phyloP scores from a whole-genome alignment of 92 coral and sea anemone genomes.

The Phenganax marumi region DNA sequence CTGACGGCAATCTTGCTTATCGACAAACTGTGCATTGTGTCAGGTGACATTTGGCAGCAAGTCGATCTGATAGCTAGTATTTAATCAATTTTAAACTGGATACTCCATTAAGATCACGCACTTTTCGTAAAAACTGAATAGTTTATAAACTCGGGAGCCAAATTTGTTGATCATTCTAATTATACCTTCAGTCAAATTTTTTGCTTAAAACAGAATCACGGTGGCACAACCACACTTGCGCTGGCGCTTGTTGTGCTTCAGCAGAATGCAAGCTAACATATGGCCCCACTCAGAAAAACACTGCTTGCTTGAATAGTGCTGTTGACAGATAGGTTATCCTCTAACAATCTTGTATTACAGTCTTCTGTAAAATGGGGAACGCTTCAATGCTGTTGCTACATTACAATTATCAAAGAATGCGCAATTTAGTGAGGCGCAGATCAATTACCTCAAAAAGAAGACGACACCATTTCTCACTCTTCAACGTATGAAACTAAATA shows the following conservation, averaged over 20 bases:
- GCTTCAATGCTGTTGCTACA: too few relatives aligned
- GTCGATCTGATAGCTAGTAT: neutral
- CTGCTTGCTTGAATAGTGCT: too few relatives aligned
- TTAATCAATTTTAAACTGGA: constrained; percentile 9
- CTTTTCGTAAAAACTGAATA: constrained; percentile 4
- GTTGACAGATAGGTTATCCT: too few relatives aligned
- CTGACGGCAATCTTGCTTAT: constrained; percentile 11
- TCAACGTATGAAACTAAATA: too few relatives aligned
- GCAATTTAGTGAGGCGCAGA: too few relatives aligned
- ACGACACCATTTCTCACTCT: too few relatives aligned
- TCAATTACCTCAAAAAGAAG: too few relatives aligned
- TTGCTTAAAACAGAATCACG: neutral
- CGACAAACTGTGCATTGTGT: neutral
- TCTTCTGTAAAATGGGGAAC: too few relatives aligned
- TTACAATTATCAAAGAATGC: too few relatives aligned
- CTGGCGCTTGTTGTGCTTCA: neutral
- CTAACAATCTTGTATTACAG: too few relatives aligned
- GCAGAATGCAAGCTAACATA: too few relatives aligned
- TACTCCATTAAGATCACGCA: neutral
- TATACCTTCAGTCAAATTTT: constrained; percentile 8
- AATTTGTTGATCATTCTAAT: constrained; percentile 6
- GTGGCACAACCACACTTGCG: neutral
- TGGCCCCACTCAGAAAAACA: too few relatives aligned
- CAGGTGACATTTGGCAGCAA: neutral
- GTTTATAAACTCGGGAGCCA: constrained; percentile 6